These are phyloP conservation scores for Microhierax caerulescens DNA, from an alignment of 2,797 vertebrate species.

Conservation along the genomic window DNA sequence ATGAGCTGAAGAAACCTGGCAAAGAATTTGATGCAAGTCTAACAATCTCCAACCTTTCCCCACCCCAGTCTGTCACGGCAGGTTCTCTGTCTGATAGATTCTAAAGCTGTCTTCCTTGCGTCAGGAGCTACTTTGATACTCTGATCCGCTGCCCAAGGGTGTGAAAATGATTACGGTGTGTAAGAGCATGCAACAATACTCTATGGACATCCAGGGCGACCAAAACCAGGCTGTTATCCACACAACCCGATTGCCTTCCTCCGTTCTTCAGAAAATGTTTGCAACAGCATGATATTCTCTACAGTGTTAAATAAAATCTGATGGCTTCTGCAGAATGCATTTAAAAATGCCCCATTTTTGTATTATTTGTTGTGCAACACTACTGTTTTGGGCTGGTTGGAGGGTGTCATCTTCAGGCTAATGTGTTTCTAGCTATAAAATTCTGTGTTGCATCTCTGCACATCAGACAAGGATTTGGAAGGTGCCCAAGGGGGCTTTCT, in stretches of 20 bases:
- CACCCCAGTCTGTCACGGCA: accelerated
- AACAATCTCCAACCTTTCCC: background rate
- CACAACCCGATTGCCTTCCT: background rate
- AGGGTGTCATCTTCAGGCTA: background rate
- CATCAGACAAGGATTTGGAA: background rate
- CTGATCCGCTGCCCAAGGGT: background rate
- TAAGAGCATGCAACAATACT: background rate
- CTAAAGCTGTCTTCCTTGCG: background rate
- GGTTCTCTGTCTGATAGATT: background rate
- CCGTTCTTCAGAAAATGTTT: background rate
- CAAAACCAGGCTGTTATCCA: background rate
- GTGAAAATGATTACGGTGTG: background rate
- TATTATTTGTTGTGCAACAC: background rate
- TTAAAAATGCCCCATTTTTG: background rate
- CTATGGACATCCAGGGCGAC: background rate
- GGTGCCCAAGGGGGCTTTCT: background rate
- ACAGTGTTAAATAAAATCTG: background rate
- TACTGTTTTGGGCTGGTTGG: background rate
- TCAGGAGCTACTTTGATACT: background rate
- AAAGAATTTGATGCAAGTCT: background rate
- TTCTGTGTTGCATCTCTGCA: background rate
- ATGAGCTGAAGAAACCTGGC: background rate
- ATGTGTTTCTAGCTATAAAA: background rate
- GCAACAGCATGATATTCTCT: background rate
- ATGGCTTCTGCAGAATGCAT: background rate